phyloP scores from a whole-genome alignment of 1,140 invertebrate species.

The Spodoptera litura region DNA sequence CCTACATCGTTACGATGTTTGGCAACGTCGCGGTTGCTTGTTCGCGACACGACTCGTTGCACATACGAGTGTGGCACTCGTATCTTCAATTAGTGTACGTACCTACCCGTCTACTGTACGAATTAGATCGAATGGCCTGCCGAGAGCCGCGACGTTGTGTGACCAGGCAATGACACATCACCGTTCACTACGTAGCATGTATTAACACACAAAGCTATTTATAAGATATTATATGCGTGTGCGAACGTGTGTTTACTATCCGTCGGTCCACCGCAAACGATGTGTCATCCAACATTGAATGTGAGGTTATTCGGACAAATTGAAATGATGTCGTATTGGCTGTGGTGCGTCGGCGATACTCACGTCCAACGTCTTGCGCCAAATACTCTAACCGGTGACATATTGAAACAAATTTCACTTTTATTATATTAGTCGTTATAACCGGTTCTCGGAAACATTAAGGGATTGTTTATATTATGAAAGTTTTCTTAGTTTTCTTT shows the following conservation, averaged over 20 bases:
- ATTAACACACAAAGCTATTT: conserved; percentile 81
- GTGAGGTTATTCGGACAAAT: conserved; percentile 74
- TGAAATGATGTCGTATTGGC: conserved; percentile 63
- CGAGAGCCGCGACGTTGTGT: conserved; percentile 57
- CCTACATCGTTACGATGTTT: conserved; percentile 63
- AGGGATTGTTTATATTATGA: background rate
- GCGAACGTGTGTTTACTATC: conserved; percentile 81
- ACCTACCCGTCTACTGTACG: conserved; percentile 67
- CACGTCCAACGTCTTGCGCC: conserved; percentile 53
- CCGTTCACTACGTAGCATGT: conserved; percentile 74
- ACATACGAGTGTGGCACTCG: conserved; percentile 63
- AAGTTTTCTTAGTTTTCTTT: conserved; percentile 1
- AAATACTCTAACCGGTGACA: conserved; percentile 58
- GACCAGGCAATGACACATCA: conserved; percentile 74
- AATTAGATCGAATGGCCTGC: conserved; percentile 55
- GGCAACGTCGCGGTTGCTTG: conserved; percentile 68
- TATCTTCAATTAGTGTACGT: conserved; percentile 63
- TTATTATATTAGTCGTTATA: conserved; percentile 16
- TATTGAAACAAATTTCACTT: conserved; percentile 56
- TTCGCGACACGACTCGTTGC: conserved; percentile 60
- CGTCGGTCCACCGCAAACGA: conserved; percentile 72
- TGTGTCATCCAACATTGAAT: conserved; percentile 82
- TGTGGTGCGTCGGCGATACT: conserved; percentile 49
- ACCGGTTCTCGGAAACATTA: background rate
- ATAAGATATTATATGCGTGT: conserved; percentile 75